Evolutionary conservation across 2,113 vertebrate genomes (phyloP), one percentile per base, ranked within the genome.

Genomic region (Apodemus speciosus): DNA sequence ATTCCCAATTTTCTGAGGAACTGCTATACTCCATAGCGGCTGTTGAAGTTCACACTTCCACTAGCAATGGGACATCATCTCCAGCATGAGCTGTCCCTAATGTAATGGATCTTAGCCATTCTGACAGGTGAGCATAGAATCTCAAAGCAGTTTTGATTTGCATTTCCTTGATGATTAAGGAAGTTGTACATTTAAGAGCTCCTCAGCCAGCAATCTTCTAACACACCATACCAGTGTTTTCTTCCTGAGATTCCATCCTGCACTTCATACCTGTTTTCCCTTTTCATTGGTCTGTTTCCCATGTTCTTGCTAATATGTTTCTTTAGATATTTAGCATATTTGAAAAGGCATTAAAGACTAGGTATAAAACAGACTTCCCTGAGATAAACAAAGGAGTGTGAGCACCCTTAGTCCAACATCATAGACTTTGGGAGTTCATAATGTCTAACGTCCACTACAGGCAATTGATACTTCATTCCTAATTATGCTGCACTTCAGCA

Each of bases 371-470:
- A 80, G 23, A 77, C 20, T 0, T 77, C 40, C 43, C 30, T 38
- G 27, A 60, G 21, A 91, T 40, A 27, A 93, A 68, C 60, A 2
- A 20, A 68, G 30, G 40, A 13, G 0, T 56, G 3, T 73, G 40
- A 62, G 64, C 32, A 88, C 14, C 25, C 25, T 60, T 35, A 35
- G 32, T 35, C 14, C 13, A 35, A 71, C 2, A 89, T 38, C 11
- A 9, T 51, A 20, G 14, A 46, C 21, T 66, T 53, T 46, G 53
- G 14, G n/a, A 60, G 1, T 38, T 60, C 46, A 1, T 0, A 18
- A 13, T 11, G 10, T 3, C 4, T 0, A 18, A 13, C 9, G 10
- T 3, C 4, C 9, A 90, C 10, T 40, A 30, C 16, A 64, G 11
- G 62, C 10, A 72, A 1, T 72, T 86, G 25, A n/a, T 53, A 40